phyloP scores from a whole-genome alignment of 2,888 invertebrate species.

The Dermolepida albohirtum region DNA sequence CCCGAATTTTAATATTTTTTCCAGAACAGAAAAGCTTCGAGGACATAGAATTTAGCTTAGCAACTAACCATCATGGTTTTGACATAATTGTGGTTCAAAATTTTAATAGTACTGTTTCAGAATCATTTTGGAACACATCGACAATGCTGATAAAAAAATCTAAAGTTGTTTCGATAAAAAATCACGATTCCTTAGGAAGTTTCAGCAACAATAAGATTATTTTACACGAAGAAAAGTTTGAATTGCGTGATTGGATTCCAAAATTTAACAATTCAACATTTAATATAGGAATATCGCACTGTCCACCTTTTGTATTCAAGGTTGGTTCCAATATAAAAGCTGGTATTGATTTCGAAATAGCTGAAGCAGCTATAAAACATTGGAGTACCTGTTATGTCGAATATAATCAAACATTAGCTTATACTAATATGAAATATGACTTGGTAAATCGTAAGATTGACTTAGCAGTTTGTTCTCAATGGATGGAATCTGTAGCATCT shows the following conservation, averaged over 20 bases:
- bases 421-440: constrained; percentile 19
- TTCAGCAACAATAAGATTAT: constrained; percentile 4
- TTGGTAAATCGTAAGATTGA: constrained; percentile 21
- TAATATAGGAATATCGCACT: constrained; percentile 28
- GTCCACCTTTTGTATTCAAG: constrained; percentile 33
- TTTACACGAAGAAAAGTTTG: constrained; percentile 8
- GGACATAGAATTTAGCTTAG: constrained; percentile 20
- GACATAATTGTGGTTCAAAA: constrained; percentile 19
- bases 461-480: constrained; percentile 40
- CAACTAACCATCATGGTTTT: constrained; percentile 22
- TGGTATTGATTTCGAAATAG: constrained; percentile 37
- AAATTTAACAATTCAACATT: constrained; percentile 31
- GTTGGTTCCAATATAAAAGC: background rate
- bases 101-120: background rate
- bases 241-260: constrained; percentile 25
- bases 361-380: constrained; percentile 20
- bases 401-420: constrained; percentile 10
- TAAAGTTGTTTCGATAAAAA: constrained; percentile 13
- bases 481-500: constrained; percentile 9
- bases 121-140: background rate
- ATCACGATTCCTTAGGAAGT: background rate
- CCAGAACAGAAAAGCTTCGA: constrained; percentile 6
- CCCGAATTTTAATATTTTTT: constrained; percentile 28
- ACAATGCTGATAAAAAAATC: background rate
- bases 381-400: constrained; percentile 31